Base-by-base conservation (phyloP, 2,797 vertebrate genomes). In the Ambastaia sidthimunki region DNA sequence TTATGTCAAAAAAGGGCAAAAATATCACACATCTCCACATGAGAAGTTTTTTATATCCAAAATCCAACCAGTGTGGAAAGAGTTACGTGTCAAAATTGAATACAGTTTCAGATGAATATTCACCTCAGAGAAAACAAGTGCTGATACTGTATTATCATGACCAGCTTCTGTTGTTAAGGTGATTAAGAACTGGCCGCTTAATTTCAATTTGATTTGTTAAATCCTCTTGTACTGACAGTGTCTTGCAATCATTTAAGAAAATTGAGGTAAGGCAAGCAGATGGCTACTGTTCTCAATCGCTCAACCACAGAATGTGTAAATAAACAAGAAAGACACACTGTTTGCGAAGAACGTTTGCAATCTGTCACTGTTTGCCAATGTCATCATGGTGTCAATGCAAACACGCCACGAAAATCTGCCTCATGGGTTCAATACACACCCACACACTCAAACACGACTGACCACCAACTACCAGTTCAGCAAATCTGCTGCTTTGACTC, bases 371-470 rank as follows among this genome's bases (percentile, higher is more conserved):
- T 75, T 62, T 25, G 72, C 25, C 74, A 80, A 57, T 31, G 34
- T 75, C 81, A n/a, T n/a, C n/a, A 78, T 54, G 31, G 71, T 52
- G 76, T 68, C 54, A 83, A 69, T 75, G 44, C 68, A 83, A 85
- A 85, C 79, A 81, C 67, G 76, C 50, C 50, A 67, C 50, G 18
- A 76, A 71, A 78, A 81, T 83, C 81, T 79, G 81, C 50, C 67
- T 50, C 23, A 4, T n/a, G 34, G 16, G 19, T 25, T 31, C 21
- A 23, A 23, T 5, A 23, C 13, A 34, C 31, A 47, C 63, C 13
- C 63, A 25, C 34, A 74, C 15, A 31, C 52, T 23, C 41, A 71
- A 55, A 78, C 28, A 65, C 41, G 16, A 62, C 25, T 37, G 47
- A 37, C 31, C 15, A 71, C 19, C 18, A n/a, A 10, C 23, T 37